Base-by-base conservation (phyloP, 2,113 vertebrate genomes). In the Neogobius melanostomus region DNA sequence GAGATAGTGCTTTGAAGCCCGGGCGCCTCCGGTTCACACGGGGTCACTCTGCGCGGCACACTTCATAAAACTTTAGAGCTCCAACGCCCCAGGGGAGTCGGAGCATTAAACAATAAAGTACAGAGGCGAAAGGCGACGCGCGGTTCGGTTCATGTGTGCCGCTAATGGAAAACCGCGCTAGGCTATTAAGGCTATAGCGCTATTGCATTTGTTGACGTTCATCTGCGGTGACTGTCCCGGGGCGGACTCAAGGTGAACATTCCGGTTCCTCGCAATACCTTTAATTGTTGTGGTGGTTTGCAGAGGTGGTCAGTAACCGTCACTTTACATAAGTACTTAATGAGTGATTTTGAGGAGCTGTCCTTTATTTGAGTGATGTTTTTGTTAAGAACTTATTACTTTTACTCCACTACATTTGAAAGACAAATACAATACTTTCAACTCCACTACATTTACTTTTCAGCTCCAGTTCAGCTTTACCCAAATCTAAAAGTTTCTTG, bases 1-100 rank as follows among this genome's bases (percentile, higher is more conserved):
- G 49, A 44, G 69, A 76, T 17, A 79, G 36, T 2, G 14, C 74
- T 80, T 82, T 76, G 72, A 87, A 82, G 78, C 73, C 72, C 59
- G 28, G 76, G 76, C 66, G 79, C 79, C 83, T 52, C 14, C 4
- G 72, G 79, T 84, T 82, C 73, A 66, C 56, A 15, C 8, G 14
- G 66, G 74, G 72, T 87, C 71, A 68, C 15, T 17, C 70, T 1
- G 11, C 56, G 66, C 42, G 57, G 1, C 62, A 44, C 77, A 80
- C 81, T 72, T 69, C 80, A 86, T 86, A 82, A 81, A 83, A 50
- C 64, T 81, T 67, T 54, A 57, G 47, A 69, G 54, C 69, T 60
- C 14, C 15, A 56, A 48, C 61, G 68, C 71, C 36, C 0, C 14
- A 51, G 57, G 64, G 71, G 57, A 78, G 72, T 49, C 1, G 9